phyloP scores from a whole-genome alignment of 1,140 invertebrate species.

The Macrocentrus cingulum region DNA sequence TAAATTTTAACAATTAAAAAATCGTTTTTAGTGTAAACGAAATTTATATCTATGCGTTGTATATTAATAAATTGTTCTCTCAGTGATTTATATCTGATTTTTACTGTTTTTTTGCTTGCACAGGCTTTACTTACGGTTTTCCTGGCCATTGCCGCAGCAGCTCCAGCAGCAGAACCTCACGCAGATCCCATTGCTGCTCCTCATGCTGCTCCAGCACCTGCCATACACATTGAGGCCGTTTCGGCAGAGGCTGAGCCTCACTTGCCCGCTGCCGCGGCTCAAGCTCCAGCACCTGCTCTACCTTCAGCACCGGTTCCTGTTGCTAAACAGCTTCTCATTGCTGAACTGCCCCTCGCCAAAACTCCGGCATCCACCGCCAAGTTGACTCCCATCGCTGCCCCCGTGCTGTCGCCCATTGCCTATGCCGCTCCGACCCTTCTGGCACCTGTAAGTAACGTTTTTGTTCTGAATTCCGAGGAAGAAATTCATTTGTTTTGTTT shows the following conservation, averaged over 20 bases:
- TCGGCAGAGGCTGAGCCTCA: conserved; percentile 52
- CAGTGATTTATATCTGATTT: conserved; percentile 17
- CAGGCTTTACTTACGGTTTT: conserved; percentile 38
- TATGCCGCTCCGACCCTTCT: conserved; percentile 36
- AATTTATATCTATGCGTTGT: too few species aligned
- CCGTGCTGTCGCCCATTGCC: conserved; percentile 38
- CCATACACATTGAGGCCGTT: conserved; percentile 3
- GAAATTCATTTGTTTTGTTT: too few species aligned
- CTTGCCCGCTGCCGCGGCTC: conserved; percentile 43
- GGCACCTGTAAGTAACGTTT: conserved; percentile 38
- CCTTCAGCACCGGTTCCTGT: conserved; percentile 47
- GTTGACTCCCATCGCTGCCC: conserved; percentile 39
- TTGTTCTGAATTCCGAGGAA: too few species aligned
- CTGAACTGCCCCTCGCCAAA: conserved; percentile 34
- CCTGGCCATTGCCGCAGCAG: conserved; percentile 32
- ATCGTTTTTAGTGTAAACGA: too few species aligned
- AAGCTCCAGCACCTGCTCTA: conserved; percentile 42
- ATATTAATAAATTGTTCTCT: too few species aligned
- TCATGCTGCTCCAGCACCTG: conserved; percentile 31
- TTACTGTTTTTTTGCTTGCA: conserved; percentile 23
- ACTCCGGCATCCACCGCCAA: conserved; percentile 48
- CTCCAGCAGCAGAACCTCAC: conserved; percentile 23
- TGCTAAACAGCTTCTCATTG: conserved; percentile 31
- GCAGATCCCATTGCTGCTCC: conserved; percentile 5
- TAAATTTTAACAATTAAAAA: too few species aligned